Base-by-base conservation (phyloP, 2,888 invertebrate species). In the Notodonta dromedarius region DNA sequence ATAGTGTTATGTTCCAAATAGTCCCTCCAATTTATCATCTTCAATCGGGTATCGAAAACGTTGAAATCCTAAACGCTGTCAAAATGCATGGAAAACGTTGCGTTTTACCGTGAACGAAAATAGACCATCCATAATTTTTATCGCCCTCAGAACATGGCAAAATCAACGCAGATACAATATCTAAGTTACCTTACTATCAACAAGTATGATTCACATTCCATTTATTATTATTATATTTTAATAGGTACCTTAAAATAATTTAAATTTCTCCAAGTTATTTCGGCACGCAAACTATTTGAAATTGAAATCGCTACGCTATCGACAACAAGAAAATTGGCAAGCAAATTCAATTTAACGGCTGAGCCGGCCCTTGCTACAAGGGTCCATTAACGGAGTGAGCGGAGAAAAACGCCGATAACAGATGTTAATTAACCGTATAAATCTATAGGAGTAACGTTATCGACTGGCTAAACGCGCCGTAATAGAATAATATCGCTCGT, bases 351-450 rank as follows among this genome's bases (percentile, higher is more conserved):
- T 90, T 90, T 87, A 83, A 86, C 86, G 88, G 83, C 78, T 77
- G 76, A 82, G 68, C 80, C 85, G 80, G 70, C 79, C 73, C 77
- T 73, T 75, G 77, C 82, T 74, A 82, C 80, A 80, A 79, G 76
- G 84, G 79, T 84, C 89, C 83, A 89, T 88, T 88, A 89, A 83
- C 82, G 80, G 80, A 82, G 80, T 80, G 79, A 82, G 75, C 80
- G 80, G 82, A 87, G 88, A 88, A 88, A 88, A 88, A 88, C 87
- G 87, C 83, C 89, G 85, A 87, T 86, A 89, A 88, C 88, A 89
- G 89, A 85, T 88, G 89, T 89, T 91, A 89, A 90, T 90, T 90
- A 89, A 89, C 87, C 83, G 85, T 86, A 85, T 89, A 87, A 89
- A 88, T 89, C 87, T 83, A 85, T 83, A 73, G 74, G 73, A 74